Base-by-base conservation (phyloP, 2,888 invertebrate species). In the Nemapogon koenigi region DNA sequence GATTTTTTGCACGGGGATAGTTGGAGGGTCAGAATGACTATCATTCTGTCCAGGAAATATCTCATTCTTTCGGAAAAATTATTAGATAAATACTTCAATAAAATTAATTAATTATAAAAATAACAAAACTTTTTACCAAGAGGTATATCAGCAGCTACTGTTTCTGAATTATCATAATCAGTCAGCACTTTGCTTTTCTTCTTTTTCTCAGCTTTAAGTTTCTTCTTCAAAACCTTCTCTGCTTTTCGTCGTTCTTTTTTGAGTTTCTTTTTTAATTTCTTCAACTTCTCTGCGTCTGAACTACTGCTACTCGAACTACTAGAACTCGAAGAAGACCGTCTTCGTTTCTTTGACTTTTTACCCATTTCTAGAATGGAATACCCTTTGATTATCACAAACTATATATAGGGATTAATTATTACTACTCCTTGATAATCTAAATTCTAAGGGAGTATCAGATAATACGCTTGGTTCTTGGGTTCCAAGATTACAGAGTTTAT, bases 181-280 rank as follows among this genome's bases (percentile, higher is more conserved):
- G n/a, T n/a, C n/a, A n/a, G n/a, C n/a, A n/a, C n/a, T n/a, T n/a
- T n/a, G n/a, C n/a, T n/a, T n/a, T n/a, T n/a, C 47, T 61, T 76
- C 51, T 49, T 69, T 49, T 62, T 75, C 40, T 76, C 69, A 35
- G 75, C 76, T 54, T 75, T 79, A 19, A 79, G 53, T 48, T 81
- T 82, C 52, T 70, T 81, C 50, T 78, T 82, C 33, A 81, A 60
- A 33, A 76, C 67, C 47, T 65, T 83, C 41, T 78, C 75, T 27
- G 73, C 79, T 51, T 78, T 81, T 46, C 72, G 76, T 47, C 80
- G 76, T 49, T 82, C 81, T 50, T 72, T 81, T 44, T 69, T 81
- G 6, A 82, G 53, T 53, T 81, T 82, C 51, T 81, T 83, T 51
- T 81, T 83, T 28, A 81, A 61, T 52, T 82, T 82, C 18, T 75